Percentiles rank a stretch among this genome's conserved stretches.
phyloP scores from a whole-genome alignment of 64 coral and sea anemone genomes.

The Montipora efflorescens region DNA sequence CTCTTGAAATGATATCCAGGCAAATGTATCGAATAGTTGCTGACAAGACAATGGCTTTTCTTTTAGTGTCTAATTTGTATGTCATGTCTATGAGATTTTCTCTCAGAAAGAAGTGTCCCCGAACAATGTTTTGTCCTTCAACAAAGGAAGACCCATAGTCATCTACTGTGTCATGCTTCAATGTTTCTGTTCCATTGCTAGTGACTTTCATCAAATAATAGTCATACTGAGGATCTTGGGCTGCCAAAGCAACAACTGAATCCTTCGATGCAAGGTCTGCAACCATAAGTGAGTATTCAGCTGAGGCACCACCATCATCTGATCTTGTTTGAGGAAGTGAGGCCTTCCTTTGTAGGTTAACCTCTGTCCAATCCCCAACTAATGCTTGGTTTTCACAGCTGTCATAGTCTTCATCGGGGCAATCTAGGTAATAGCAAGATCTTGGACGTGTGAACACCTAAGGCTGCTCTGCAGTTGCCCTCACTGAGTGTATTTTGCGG shows the following conservation, averaged over 20 bases:
- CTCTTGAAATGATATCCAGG: slow-evolving; percentile 2
- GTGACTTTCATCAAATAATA: slow-evolving; percentile 55
- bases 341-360: slow-evolving; percentile 19
- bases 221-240: slow-evolving; percentile 36
- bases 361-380: slow-evolving; percentile 40
- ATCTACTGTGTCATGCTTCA: slow-evolving; percentile 21
- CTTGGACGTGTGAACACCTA: slow-evolving; percentile 5
- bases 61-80: slow-evolving; percentile 46
- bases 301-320: background rate
- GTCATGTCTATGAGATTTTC: slow-evolving; percentile 65
- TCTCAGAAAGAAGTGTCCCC: slow-evolving; percentile 24
- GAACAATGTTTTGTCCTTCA: background rate
- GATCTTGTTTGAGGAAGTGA: slow-evolving; percentile 25
- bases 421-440: slow-evolving; percentile 17
- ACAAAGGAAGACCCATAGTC: slow-evolving; percentile 1
- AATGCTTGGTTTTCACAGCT: slow-evolving; percentile 50
- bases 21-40: slow-evolving; percentile 10
- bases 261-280: slow-evolving; percentile 14
- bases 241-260: slow-evolving; percentile 34
- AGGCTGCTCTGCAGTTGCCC: slow-evolving; percentile 19
- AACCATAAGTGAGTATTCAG: background rate
- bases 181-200: slow-evolving; percentile 6
- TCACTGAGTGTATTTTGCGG: slow-evolving; percentile 43
- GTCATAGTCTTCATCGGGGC: slow-evolving; percentile 8
- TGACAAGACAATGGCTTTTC: slow-evolving; percentile 27